A percentile compares a stretch with the other conserved stretches of the same genome.
phyloP scores from a whole-genome alignment of 2,888 invertebrate species.

The Dryadula phaetusa region DNA sequence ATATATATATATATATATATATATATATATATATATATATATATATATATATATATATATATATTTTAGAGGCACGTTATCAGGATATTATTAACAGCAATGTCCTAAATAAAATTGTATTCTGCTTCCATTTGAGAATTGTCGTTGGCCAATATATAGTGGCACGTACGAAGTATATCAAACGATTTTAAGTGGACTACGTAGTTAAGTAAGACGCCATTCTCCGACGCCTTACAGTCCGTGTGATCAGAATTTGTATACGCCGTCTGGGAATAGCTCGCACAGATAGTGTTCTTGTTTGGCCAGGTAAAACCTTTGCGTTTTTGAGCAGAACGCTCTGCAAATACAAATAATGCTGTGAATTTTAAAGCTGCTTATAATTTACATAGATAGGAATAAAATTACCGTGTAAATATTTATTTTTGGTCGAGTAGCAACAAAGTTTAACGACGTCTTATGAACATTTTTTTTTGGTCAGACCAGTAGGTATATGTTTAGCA shows the following conservation, averaged over 20 bases:
- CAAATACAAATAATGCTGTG: constrained; percentile 76
- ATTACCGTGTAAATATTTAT: constrained; percentile 56
- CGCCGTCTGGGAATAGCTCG: constrained; percentile 75
- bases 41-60: too few species aligned
- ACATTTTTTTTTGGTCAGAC: not conserved
- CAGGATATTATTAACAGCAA: not conserved
- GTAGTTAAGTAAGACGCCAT: constrained; percentile 52
- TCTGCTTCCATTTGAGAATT: constrained; percentile 25
- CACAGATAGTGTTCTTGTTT: constrained; percentile 74
- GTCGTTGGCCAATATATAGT: constrained; percentile 26
- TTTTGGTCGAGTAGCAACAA: constrained; percentile 42
- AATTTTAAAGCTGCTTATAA: constrained; percentile 64
- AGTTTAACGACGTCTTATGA: constrained; percentile 35
- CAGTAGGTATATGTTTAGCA: not conserved
- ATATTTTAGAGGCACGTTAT: too few species aligned
- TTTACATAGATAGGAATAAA: constrained; percentile 67
- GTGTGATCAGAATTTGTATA: constrained; percentile 81
- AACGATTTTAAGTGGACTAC: constrained; percentile 46
- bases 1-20: too few species aligned
- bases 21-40: too few species aligned
- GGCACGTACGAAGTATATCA: constrained; percentile 40
- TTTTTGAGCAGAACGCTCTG: constrained; percentile 74
- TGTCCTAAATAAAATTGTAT: constrained; percentile 16
- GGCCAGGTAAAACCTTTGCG: constrained; percentile 75
- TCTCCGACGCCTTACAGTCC: constrained; percentile 54